These are phyloP conservation scores for Cephus runcator DNA, from an alignment of 2,888 invertebrate species.

Conservation along the genomic window DNA sequence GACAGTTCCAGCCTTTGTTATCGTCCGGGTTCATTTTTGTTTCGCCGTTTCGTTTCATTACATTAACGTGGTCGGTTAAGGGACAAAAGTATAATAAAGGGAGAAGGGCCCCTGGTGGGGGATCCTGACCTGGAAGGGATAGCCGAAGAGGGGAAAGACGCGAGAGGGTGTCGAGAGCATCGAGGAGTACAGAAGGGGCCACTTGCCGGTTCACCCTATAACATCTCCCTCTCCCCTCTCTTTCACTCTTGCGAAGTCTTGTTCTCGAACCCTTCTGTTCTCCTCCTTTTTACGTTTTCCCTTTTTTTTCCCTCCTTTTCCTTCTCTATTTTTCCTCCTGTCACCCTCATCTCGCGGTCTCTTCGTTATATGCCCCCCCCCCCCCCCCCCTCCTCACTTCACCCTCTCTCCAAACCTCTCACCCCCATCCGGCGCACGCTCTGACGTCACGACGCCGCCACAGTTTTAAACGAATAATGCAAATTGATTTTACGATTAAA, in stretches of 20 bases:
- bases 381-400: slow-evolving; percentile 65
- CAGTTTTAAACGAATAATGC: slow-evolving; percentile 57
- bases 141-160: slow-evolving; percentile 65
- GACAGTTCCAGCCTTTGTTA: neutral
- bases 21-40: slow-evolving; percentile 10
- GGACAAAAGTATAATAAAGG: slow-evolving; percentile 41
- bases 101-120: neutral
- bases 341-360: slow-evolving; percentile 25
- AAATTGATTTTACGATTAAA: slow-evolving; percentile 58
- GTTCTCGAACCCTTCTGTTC: neutral
- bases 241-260: neutral
- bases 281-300: slow-evolving; percentile 61
- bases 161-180: slow-evolving; percentile 54
- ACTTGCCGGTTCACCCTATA: slow-evolving; percentile 50
- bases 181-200: slow-evolving; percentile 53
- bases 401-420: slow-evolving; percentile 53
- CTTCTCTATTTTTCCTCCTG: slow-evolving; percentile 63
- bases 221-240: slow-evolving; percentile 50
- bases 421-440: slow-evolving; percentile 56
- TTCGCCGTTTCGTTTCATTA: slow-evolving; percentile 19
- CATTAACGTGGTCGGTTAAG: slow-evolving; percentile 22
- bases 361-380: slow-evolving; percentile 63
- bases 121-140: slow-evolving; percentile 58
- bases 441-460: slow-evolving; percentile 50
- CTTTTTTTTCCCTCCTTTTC: slow-evolving; percentile 59